Evolutionary conservation across 2,888 invertebrate genomes (phyloP), one percentile per base, ranked within the genome.

Genomic region (Rhodophaea formosa): DNA sequence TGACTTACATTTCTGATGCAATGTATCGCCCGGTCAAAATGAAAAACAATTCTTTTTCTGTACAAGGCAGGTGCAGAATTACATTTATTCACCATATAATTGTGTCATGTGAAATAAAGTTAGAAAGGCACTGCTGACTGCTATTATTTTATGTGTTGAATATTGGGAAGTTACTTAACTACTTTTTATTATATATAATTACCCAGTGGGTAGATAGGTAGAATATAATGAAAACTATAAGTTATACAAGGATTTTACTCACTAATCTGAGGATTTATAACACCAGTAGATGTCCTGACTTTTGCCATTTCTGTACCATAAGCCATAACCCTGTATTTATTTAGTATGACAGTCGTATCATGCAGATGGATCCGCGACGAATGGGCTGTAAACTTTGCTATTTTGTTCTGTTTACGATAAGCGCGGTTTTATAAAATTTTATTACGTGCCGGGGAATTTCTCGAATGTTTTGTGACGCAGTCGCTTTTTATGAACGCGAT

Each of bases 321-420:
- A 44, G 71, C 79, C 66, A 71, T 82, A 72, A 79, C 75, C 75
- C 69, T 69, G 63, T 67, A 53, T 49, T 57, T 64, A 53, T 56
- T 71, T 75, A 65, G 71, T 77, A 79, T 84, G 77, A 77, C 78
- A 75, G 74, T 79, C 77, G 77, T 78, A 75, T 82, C 82, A 86
- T 88, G 87, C 80, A 87, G 86, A 89, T 88, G 84, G 84, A 80
- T 81, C 76, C 83, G 81, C 81, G 81, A 84, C 82, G 82, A 80
- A 83, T 82, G 77, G 84, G 76, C 86, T 87, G 83, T 90, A 88
- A 90, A 88, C 64, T 79, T 79, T 69, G 83, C 82, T 86, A 87
- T 89, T 23, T 86, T 85, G 84, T 88, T 88, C 83, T 83, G 84
- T 89, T 87, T 87, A 88, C 88, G 87, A 89, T 88, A 86, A 85